Evolutionary conservation across 2,113 vertebrate genomes (phyloP).

Genomic region (Narcine bancroftii): DNA sequence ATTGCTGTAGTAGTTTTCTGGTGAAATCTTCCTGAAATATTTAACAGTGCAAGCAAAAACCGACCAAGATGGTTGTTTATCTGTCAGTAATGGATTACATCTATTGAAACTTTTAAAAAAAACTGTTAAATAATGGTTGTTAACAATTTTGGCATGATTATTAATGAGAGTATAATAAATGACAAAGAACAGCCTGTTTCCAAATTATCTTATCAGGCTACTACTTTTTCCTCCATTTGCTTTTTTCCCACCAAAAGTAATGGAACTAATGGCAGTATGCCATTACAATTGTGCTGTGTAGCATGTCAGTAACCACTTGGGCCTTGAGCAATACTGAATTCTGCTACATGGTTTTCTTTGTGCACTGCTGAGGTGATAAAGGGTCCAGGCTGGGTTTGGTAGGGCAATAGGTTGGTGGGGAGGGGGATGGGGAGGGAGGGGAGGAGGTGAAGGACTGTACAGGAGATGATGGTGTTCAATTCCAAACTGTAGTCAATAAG

Average conservation of each 20-base stretch:
- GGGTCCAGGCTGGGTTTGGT: too few relatives aligned
- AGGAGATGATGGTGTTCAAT: too few relatives aligned
- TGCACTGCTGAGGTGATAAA: too few relatives aligned
- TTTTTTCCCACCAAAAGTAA: constrained; percentile 21
- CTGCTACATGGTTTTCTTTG: too few relatives aligned
- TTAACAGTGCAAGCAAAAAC: background rate
- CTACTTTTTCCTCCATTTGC: background rate
- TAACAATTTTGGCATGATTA: constrained; percentile 32
- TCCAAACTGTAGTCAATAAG: too few relatives aligned
- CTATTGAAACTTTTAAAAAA: background rate
- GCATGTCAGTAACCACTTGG: too few relatives aligned
- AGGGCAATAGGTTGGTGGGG: too few relatives aligned
- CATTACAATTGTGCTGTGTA: too few relatives aligned
- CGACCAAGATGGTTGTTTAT: background rate
- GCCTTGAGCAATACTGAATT: too few relatives aligned
- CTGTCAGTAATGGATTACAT: background rate
- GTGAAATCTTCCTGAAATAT: background rate
- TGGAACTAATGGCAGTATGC: background rate
- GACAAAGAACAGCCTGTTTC: constrained; percentile 4
- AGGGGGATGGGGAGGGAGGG: too few relatives aligned
- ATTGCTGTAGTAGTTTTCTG: background rate
- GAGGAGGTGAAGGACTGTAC: too few relatives aligned
- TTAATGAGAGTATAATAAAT: constrained; percentile 6
- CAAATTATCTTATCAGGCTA: background rate
- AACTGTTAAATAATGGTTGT: background rate